Evolutionary conservation across 2,113 vertebrate species (phyloP).

Genomic region (Pagrus major): DNA sequence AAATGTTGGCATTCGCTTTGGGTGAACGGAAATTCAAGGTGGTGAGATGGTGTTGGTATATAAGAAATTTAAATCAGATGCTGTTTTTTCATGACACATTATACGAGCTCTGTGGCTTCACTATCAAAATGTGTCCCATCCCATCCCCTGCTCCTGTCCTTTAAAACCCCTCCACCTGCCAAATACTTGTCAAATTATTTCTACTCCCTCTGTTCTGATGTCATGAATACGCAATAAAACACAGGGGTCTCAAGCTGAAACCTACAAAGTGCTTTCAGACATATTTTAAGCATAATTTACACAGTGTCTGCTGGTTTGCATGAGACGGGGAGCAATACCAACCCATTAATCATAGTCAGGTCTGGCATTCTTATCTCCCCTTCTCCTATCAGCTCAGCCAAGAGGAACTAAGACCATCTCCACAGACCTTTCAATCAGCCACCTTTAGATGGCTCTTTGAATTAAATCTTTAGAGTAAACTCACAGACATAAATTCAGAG

Average conservation of each 20-base stretch:
- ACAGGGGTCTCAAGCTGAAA: constrained; percentile 9
- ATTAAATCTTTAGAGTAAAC: constrained; percentile 50
- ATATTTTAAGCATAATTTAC: constrained; percentile 53
- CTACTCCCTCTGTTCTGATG: constrained; percentile 21
- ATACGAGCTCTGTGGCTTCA: constrained; percentile 29
- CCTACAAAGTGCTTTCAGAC: constrained; percentile 46
- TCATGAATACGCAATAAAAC: constrained; percentile 38
- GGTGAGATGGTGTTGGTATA: constrained; percentile 22
- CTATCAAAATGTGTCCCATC: constrained; percentile 49
- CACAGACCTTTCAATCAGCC: constrained; percentile 65
- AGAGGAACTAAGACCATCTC: constrained; percentile 69
- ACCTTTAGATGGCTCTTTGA: constrained; percentile 46
- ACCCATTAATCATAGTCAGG: constrained; percentile 73
- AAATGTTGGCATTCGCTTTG: constrained; percentile 63
- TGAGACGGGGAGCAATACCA: constrained; percentile 42
- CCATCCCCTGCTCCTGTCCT: constrained; percentile 22
- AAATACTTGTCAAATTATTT: constrained; percentile 57
- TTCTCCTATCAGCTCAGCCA: constrained; percentile 61
- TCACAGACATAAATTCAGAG: constrained; percentile 34
- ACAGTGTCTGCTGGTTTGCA: constrained; percentile 46
- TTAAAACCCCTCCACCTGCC: constrained; percentile 47
- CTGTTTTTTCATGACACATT: constrained; percentile 31
- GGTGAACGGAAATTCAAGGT: constrained; percentile 59
- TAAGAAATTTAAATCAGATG: constrained; percentile 69
- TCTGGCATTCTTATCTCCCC: constrained; percentile 61